Percentiles rank a stretch among this genome's conserved stretches.
Evolutionary conservation across 1,140 invertebrate genomes (phyloP).

Genomic region (Pseudomyrmex concolor): DNA sequence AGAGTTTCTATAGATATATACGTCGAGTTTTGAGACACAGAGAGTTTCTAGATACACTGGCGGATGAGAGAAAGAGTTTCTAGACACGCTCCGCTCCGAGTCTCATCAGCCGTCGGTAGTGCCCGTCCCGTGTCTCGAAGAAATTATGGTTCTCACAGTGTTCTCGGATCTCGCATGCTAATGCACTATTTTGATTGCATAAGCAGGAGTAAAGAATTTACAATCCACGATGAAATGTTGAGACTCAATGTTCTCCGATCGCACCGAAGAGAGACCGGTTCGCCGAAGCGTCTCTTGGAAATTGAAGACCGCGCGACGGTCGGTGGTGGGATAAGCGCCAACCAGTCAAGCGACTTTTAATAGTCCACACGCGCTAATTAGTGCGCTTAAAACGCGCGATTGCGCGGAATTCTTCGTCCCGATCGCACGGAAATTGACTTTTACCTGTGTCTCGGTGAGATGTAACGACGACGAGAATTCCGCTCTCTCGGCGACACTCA

Average conservation of each 20-base stretch:
- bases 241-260: background rate
- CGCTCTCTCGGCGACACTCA: constrained; percentile 97
- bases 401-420: no score
- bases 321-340: no score
- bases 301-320: no score
- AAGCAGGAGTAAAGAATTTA: constrained; percentile 14
- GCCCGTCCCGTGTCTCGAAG: background rate
- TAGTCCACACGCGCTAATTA: no score
- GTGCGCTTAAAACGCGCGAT: no score
- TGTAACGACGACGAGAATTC: constrained; percentile 97
- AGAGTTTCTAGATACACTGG: no score
- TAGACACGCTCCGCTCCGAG: no score
- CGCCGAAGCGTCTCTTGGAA: background rate
- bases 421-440: background rate
- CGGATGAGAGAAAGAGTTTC: no score
- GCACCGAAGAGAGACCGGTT: no score
- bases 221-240: background rate
- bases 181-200: constrained; percentile 24
- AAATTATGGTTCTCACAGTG: background rate
- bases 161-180: background rate
- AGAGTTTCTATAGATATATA: background rate
- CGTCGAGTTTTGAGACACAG: no score
- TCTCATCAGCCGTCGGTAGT: no score
- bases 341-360: no score
- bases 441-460: constrained; percentile 97